Base-by-base conservation (phyloP, 2,797 vertebrate genomes). In the Otolemur crassicaudatus region DNA sequence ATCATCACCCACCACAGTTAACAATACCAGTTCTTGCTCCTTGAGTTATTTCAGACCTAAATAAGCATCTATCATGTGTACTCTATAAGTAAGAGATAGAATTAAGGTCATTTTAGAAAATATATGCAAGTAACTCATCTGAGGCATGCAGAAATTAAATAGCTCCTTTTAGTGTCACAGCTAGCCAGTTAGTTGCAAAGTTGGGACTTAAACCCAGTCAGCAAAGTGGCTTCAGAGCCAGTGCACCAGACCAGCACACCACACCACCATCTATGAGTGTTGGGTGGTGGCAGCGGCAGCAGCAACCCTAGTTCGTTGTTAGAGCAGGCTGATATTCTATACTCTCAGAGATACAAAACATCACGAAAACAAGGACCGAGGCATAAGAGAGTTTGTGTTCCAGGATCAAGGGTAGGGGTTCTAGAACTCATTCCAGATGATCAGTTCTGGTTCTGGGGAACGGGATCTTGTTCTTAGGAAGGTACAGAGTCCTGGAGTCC, bases 291-390 rank as follows among this genome's bases (percentile, higher is more conserved):
- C 58, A 8, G 58, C 29, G 61, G 27, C 61, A 63, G 27, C 12
- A 46, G 23, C 67, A 87, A 11, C 25, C 1, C 49, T 25, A 23
- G 49, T 40, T 25, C 4, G 23, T 14, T 72, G 0, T 58, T 31
- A 0, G 0, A 23, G 17, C 61, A 40, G 43, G 20, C 82, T 63
- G 60, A 31, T 46, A 31, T 22, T 40, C 23, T n/a, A 8, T 17
- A 3, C 6, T 3, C 8, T 3, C 16, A 58, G 58, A 69, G 73
- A 81, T 31, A 67, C 49, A 14, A 16, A 58, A 25, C 34, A 22
- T 19, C 65, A 56, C 3, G 0, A 11, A 27, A 3, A 17, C 12
- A 6, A 2, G 16, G n/a, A 25, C 10, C 5, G 23, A 49, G 31
- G 11, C 11, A 0, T 37, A 20, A 11, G 29, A 2, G 43, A 65